Base-by-base conservation (phyloP, 2,888 invertebrate genomes). In the Scelioninae gen. 2 region DNA sequence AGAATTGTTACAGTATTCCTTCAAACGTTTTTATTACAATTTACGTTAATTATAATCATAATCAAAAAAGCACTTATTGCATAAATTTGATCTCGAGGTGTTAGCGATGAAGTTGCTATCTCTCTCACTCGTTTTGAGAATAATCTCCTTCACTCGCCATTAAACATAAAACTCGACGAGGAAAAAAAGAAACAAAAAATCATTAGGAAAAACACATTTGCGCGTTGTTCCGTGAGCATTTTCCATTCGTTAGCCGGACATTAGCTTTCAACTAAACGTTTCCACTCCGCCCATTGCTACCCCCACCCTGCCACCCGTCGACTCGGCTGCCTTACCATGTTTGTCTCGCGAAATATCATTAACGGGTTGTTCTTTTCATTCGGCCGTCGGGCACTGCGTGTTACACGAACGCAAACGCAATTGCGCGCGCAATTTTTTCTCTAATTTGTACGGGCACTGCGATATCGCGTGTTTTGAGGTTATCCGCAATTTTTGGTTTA, bases 101-200 rank as follows among this genome's bases (percentile, higher is more conserved):
- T 7, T 33, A 9, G 7, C 5, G 19, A 33, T 11, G 33, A 33
- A 18, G 33, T 33, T 10, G 7, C 7, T 33, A n/a, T n/a, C n/a
- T n/a, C n/a, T n/a, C 19, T 50, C 35, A 4, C n/a, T n/a, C n/a
- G 22, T 16, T 22, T 28, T 18, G 2, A 6, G 43, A 22, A 55
- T 67, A 61, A 72, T 72, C 72, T 61, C 10, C 48, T 73, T 73
- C 43, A 67, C 73, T 63, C 43, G 67, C 46, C 73, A 61, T 73
- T 73, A 52, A 73, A 43, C 67, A 48, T 55, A 50, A 37, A 73
- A 57, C 33, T 7, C 18, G 31, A 39, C 7, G 39, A 43, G 15
- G 55, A 37, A 45, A 35, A 18, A 7, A 55, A 7, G 39, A 43
- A 52, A 31, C 3, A 31, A 31, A 9, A n/a, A 72, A 1, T 22